A percentile compares a stretch with the other conserved stretches of the same genome.
Conservation (phyloP, 2,888 invertebrate species). For the Acleris holmiana region DNA sequence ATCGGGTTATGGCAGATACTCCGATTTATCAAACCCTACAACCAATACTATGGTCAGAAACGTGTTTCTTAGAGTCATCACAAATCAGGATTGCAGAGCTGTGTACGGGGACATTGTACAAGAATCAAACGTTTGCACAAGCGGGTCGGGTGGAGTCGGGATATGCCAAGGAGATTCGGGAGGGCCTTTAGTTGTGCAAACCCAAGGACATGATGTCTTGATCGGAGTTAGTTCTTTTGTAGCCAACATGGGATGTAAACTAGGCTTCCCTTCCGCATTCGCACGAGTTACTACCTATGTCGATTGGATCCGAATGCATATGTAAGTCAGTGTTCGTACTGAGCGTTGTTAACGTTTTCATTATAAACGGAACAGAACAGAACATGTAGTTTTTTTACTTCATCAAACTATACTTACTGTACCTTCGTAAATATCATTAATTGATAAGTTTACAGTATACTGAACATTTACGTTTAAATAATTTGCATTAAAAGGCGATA, state of each 20-base stretch:
- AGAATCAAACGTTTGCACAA: constrained; percentile 68
- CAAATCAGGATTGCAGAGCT: constrained; percentile 52
- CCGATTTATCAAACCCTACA: constrained; percentile 57
- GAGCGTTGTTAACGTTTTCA: neutral
- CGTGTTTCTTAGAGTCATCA: constrained; percentile 59
- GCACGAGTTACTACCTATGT: constrained; percentile 61
- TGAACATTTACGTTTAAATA: neutral
- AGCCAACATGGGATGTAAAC: constrained; percentile 63
- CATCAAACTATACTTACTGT: too few relatives aligned
- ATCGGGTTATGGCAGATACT: constrained; percentile 68
- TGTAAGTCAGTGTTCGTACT: constrained; percentile 40
- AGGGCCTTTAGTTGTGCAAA: constrained; percentile 60
- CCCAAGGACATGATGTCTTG: constrained; percentile 54
- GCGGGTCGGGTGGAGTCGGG: constrained; percentile 64
- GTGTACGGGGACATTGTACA: constrained; percentile 55
- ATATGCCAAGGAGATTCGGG: constrained; percentile 73
- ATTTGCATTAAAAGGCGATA: neutral
- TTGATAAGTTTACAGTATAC: neutral
- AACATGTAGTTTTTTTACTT: too few relatives aligned
- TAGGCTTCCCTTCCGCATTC: constrained; percentile 67
- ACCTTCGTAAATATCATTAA: too few relatives aligned
- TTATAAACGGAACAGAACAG: too few relatives aligned
- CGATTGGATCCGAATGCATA: constrained; percentile 57
- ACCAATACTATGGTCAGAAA: constrained; percentile 62
- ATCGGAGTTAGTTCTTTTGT: constrained; percentile 73